Evolutionary conservation across 2,797 vertebrate genomes (phyloP).

Genomic region (Somateria mollissima): DNA sequence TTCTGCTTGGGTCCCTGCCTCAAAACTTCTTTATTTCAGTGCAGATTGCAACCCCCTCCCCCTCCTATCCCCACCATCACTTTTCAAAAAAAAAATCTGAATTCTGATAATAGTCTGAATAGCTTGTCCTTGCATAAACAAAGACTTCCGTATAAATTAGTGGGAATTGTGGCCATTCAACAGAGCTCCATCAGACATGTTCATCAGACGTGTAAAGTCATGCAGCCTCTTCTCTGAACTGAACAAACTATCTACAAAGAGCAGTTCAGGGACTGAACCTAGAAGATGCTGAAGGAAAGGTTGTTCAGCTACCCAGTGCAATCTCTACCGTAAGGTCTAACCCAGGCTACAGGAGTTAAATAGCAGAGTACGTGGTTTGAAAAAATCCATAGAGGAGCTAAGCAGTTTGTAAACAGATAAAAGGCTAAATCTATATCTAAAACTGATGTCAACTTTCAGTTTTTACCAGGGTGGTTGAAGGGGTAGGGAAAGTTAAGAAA

Average conservation of each 20-base stretch:
- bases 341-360: not conserved
- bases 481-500: not conserved
- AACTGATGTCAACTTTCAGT: not conserved
- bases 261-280: not conserved
- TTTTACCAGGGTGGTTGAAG: not conserved
- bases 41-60: not conserved
- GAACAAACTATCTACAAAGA: not conserved
- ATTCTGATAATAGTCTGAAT: not conserved
- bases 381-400: not conserved
- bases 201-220: not conserved
- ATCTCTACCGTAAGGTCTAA: not conserved
- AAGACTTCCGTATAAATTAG: not conserved
- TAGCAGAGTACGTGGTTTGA: not conserved
- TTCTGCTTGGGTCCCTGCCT: not conserved
- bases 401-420: not conserved
- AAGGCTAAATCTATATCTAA: not conserved
- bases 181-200: not conserved
- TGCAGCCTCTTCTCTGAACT: not conserved
- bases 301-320: not conserved
- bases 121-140: not conserved
- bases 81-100: not conserved
- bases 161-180: not conserved
- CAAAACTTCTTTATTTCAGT: not conserved
- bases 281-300: not conserved
- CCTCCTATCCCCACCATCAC: too few relatives aligned